These are phyloP conservation scores for Etia nguti DNA, from an alignment of 2,113 vertebrate species.

Conservation along the genomic window DNA sequence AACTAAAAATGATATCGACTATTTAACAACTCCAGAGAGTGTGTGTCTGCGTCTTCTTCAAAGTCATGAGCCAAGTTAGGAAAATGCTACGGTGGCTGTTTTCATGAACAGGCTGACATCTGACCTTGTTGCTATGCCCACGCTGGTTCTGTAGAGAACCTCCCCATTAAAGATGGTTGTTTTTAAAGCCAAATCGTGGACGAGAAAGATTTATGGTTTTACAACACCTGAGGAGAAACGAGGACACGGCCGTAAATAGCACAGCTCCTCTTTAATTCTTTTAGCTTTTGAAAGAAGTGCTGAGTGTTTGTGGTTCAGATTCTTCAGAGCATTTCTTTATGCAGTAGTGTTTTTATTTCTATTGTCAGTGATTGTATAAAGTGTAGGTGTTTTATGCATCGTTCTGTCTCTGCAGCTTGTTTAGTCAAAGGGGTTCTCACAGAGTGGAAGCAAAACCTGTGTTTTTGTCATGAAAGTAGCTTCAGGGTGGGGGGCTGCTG, in stretches of 20 bases:
- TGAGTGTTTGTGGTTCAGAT: constrained; percentile 53
- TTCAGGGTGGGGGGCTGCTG: not conserved
- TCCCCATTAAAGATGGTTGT: constrained; percentile 54
- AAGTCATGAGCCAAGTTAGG: not conserved
- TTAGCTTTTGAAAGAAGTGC: constrained; percentile 56
- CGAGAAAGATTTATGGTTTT: constrained; percentile 76
- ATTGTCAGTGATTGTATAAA: constrained; percentile 6
- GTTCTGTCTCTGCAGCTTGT: constrained; percentile 5
- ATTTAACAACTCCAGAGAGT: not conserved
- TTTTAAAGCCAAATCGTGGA: constrained; percentile 63
- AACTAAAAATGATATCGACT: not conserved
- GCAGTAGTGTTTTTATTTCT: constrained; percentile 21
- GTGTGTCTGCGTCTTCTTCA: not conserved
- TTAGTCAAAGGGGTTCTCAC: constrained; percentile 21
- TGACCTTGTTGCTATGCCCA: constrained; percentile 51
- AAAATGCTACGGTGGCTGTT: not conserved
- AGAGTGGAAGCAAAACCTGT: not conserved
- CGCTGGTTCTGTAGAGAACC: constrained; percentile 45
- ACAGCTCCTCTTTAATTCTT: constrained; percentile 68
- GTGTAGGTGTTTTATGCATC: not conserved
- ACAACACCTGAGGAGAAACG: constrained; percentile 68
- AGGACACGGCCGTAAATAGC: constrained; percentile 62
- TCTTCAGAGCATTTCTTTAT: constrained; percentile 10
- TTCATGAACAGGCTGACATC: constrained; percentile 23
- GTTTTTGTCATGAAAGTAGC: constrained; percentile 29